Base-by-base conservation (phyloP, 2,113 vertebrate species). In the Notiomystis cincta region DNA sequence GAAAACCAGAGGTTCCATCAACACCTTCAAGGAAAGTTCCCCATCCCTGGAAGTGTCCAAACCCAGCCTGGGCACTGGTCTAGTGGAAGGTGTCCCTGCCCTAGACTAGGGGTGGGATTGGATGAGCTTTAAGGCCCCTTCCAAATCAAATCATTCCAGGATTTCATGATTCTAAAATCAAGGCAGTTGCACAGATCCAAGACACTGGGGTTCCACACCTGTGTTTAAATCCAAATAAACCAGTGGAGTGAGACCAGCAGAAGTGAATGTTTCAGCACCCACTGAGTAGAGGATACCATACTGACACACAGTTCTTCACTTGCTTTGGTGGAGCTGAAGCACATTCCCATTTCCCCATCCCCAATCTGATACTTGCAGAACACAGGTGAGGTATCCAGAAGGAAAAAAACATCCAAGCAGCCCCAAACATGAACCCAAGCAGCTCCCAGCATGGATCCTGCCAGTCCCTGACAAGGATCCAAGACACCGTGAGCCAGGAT, bases 331-430 rank as follows among this genome's bases (percentile, higher is more conserved):
- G 17, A 57, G 50, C 23, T 3, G 1, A 62, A 67, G 19, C 12
- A 19, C 9, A 40, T 9, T 51, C 31, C 27, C 4, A 44, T 14
- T 48, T 33, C 31, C 30, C 33, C 40, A 61, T 9, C 9, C 35
- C 37, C 62, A 81, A 20, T 17, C 24, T 22, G 21, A 14, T 2
- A 13, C 33, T 45, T 6, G 23, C 31, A 57, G 19, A 77, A 88
- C 0, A 1, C 0, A 1, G 25, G 9, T 0, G 0, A 60, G 78
- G 16, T 28, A 57, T 13, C 33, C 47, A 38, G 44, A 84, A 11
- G 42, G 54, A 40, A 45, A n/a, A 19, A 42, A 10, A 13, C 57
- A 66, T 42, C 20, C 2, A 0, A 50, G 31, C 18, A 51, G 45
- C 11, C 40, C 15, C 25, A 4, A n/a, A 15, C 33, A 40, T 4